Evolutionary conservation across 2,113 vertebrate genomes (phyloP).

Genomic region (Datnioides undecimradiatus): DNA sequence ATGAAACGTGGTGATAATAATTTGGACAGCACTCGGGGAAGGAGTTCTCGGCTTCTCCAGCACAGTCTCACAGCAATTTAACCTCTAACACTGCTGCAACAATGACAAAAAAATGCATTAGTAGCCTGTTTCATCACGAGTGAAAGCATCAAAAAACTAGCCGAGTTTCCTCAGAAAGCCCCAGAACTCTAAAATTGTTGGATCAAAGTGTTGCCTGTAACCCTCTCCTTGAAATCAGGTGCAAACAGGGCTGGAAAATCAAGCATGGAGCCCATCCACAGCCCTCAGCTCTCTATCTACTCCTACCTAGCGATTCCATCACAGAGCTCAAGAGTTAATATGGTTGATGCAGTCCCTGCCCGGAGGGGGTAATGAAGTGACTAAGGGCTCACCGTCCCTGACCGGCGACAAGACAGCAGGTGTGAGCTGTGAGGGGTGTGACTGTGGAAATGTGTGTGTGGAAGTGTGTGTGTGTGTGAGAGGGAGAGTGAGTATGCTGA

Average conservation of each 20-base stretch:
- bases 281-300: conserved; percentile 59
- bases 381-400: conserved; percentile 71
- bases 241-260: conserved; percentile 63
- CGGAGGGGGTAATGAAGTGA: conserved; percentile 73
- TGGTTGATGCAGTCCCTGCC: conserved; percentile 66
- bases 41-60: neutral
- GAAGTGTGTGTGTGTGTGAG: conserved; percentile 6
- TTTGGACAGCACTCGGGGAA: neutral
- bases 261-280: conserved; percentile 36
- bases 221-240: conserved; percentile 66
- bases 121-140: conserved; percentile 41
- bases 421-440: conserved; percentile 49
- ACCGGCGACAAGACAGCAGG: conserved; percentile 69
- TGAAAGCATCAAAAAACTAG: conserved; percentile 30
- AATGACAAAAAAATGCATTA: conserved; percentile 25
- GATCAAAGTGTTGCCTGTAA: conserved; percentile 68
- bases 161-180: conserved; percentile 31
- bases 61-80: conserved; percentile 1
- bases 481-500: neutral
- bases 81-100: conserved; percentile 19
- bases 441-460: conserved; percentile 28
- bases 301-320: conserved; percentile 61
- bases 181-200: conserved; percentile 41
- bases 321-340: conserved; percentile 69
- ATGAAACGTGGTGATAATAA: neutral